phyloP scores from a whole-genome alignment of 2,113 vertebrate genomes.

The Globicephala melas region DNA sequence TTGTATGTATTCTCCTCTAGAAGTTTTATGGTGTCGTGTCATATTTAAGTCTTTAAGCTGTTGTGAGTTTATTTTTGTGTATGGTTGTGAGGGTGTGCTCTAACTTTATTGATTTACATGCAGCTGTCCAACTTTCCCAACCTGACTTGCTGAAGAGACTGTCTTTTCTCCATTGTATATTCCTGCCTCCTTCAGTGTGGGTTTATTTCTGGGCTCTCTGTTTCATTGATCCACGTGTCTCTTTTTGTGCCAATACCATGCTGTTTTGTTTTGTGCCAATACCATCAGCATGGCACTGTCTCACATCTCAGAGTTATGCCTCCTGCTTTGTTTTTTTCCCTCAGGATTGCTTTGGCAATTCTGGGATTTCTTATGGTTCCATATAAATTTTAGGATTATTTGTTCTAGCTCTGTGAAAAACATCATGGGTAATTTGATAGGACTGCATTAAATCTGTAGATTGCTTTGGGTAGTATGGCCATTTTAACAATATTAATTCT shows the following conservation, averaged over 20 bases:
- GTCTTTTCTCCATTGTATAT: not conserved
- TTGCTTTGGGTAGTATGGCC: not conserved
- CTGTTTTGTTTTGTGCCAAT: not conserved
- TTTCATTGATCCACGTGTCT: not conserved
- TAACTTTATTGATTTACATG: not conserved
- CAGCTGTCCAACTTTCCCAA: not conserved
- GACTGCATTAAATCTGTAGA: not conserved
- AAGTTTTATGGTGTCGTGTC: not conserved
- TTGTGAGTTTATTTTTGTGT: not conserved
- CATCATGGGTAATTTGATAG: not conserved
- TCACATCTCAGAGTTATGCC: not conserved
- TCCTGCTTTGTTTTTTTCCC: not conserved
- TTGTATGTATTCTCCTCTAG: not conserved
- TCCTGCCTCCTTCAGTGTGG: not conserved
- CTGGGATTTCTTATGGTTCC: not conserved
- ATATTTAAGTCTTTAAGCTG: not conserved
- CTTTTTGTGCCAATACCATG: not conserved
- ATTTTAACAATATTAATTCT: not conserved
- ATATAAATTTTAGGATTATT: not conserved
- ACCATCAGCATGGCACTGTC: no score
- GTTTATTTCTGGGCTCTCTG: not conserved
- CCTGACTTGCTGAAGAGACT: not conserved
- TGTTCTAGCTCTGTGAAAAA: not conserved
- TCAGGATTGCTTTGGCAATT: not conserved
- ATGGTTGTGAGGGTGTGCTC: not conserved